Percentiles rank a stretch among this genome's conserved stretches.
Conservation (phyloP, 1,140 invertebrate species). For the Apis dorsata region DNA sequence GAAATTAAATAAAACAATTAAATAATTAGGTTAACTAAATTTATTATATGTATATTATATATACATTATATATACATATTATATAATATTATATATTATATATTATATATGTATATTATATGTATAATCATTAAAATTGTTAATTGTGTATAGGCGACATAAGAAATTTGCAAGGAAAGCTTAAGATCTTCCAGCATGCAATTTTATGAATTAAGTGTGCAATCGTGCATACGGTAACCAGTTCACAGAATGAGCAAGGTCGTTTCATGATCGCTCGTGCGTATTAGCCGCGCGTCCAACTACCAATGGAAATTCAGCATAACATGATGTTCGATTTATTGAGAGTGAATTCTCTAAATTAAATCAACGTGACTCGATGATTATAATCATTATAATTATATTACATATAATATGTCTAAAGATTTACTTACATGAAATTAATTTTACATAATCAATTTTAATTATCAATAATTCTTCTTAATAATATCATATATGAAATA, state of each 20-base stretch:
- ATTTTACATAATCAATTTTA: background rate
- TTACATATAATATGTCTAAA: constrained; percentile 6
- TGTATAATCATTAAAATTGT: constrained; percentile 27
- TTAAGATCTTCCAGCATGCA: constrained; percentile 33
- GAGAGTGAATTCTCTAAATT: constrained; percentile 65
- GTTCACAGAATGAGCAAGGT: constrained; percentile 56
- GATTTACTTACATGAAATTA: background rate
- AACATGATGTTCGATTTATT: constrained; percentile 56
- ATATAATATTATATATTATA: too few species aligned
- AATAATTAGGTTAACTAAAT: too few species aligned
- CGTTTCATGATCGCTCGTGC: constrained; percentile 64
- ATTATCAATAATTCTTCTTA: background rate
- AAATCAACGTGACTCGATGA: constrained; percentile 58
- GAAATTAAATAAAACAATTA: too few species aligned
- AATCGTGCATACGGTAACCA: constrained; percentile 42
- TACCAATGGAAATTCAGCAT: constrained; percentile 56
- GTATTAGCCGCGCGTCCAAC: constrained; percentile 39
- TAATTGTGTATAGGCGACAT: constrained; percentile 46
- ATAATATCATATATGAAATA: background rate
- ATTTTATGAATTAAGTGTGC: constrained; percentile 7
- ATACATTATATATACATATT: too few species aligned
- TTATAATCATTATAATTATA: constrained; percentile 46
- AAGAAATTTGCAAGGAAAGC: constrained; percentile 49
- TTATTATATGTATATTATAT: too few species aligned
- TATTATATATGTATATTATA: too few species aligned